Evolutionary conservation across 2,113 vertebrate genomes (phyloP).

Genomic region (Ictidomys tridecemlineatus): DNA sequence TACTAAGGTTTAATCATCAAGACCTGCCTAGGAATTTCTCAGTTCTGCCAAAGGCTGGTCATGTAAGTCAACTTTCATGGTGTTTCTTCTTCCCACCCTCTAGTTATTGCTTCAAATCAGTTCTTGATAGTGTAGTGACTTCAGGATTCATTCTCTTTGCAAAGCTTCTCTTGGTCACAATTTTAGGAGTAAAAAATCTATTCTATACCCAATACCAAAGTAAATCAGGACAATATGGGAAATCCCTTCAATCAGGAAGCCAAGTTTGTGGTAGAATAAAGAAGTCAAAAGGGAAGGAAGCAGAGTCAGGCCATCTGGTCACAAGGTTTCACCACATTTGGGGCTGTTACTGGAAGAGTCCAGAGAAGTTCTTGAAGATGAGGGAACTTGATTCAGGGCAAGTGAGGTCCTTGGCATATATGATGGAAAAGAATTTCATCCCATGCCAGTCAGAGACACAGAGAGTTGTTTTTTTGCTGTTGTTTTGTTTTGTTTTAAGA

Average conservation of each 20-base stretch:
- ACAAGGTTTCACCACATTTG: neutral
- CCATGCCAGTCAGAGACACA: neutral
- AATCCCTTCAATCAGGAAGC: neutral
- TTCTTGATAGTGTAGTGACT: neutral
- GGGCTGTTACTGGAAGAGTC: no score
- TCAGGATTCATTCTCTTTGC: neutral
- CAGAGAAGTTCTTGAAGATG: neutral
- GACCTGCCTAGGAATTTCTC: neutral
- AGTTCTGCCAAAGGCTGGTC: neutral
- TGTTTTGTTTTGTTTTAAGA: neutral
- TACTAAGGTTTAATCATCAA: constrained; percentile 7
- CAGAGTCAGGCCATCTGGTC: neutral
- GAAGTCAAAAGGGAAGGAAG: neutral
- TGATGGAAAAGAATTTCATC: neutral
- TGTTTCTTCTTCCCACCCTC: neutral
- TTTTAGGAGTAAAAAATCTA: neutral
- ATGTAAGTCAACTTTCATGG: neutral
- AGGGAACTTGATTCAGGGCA: neutral
- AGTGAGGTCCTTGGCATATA: no score
- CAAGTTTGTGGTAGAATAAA: neutral
- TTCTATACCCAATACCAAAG: neutral
- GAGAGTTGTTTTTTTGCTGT: no score
- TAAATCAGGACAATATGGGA: neutral
- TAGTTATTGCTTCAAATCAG: neutral
- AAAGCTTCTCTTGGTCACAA: neutral